A percentile compares a stretch with the other conserved stretches of the same genome.
Evolutionary conservation across 2,888 invertebrate genomes (phyloP).

Genomic region (Dendrolimus houi): DNA sequence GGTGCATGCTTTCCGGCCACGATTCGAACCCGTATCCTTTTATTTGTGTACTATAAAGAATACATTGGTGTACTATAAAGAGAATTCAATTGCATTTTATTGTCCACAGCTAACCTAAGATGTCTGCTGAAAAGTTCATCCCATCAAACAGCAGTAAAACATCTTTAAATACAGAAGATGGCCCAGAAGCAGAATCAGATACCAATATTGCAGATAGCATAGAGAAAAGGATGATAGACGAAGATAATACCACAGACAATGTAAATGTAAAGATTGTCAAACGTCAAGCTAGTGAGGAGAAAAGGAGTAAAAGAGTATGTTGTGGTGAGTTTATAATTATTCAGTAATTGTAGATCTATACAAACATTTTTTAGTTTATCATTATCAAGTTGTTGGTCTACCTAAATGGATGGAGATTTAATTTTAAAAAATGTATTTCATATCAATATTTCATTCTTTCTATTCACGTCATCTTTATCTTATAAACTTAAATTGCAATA

Average conservation of each 20-base stretch:
- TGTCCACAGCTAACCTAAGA: neutral
- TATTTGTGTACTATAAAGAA: too few species aligned
- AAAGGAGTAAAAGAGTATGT: slow-evolving; percentile 1
- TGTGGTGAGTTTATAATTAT: slow-evolving; percentile 7
- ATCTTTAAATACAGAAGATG: neutral
- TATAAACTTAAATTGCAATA: too few species aligned
- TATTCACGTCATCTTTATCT: too few species aligned
- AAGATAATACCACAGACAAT: slow-evolving; percentile 3
- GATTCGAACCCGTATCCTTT: too few species aligned
- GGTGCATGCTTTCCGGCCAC: too few species aligned
- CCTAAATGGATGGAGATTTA: too few species aligned
- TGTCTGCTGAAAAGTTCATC: neutral
- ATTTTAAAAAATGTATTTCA: too few species aligned
- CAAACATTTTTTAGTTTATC: too few species aligned
- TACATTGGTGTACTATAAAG: too few species aligned
- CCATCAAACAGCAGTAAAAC: neutral
- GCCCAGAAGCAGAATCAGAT: neutral
- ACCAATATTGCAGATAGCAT: neutral
- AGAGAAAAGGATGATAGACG: neutral
- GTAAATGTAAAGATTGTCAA: slow-evolving; percentile 1
- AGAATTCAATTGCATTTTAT: neutral
- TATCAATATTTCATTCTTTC: too few species aligned
- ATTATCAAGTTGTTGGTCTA: too few species aligned
- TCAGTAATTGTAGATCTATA: too few species aligned
- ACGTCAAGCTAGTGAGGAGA: neutral